Conservation (phyloP, 1,140 invertebrate species). For the Drosophila tristis region DNA sequence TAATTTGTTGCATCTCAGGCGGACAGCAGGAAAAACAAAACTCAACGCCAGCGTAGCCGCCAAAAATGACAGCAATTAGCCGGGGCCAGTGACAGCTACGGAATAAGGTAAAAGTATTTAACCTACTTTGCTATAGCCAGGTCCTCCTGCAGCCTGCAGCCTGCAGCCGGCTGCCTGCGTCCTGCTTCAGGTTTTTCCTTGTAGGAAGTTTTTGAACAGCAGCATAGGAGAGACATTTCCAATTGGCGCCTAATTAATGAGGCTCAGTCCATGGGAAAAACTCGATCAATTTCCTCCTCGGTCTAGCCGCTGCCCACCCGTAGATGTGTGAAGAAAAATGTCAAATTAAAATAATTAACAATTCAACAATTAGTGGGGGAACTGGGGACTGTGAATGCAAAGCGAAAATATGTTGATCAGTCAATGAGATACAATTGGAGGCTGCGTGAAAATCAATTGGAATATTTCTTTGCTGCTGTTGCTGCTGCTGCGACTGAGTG, state of each 20-base stretch:
- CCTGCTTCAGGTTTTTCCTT: constrained; percentile 50
- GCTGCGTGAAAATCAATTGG: constrained; percentile 39
- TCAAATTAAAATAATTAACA: constrained; percentile 70
- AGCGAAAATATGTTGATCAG: constrained; percentile 71
- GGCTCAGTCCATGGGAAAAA: constrained; percentile 35
- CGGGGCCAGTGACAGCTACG: constrained; percentile 13
- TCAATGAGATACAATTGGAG: constrained; percentile 56
- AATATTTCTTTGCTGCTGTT: constrained; percentile 8
- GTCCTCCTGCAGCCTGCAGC: not conserved
- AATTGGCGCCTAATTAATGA: constrained; percentile 73
- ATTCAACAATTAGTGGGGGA: constrained; percentile 39
- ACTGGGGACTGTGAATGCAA: constrained; percentile 19
- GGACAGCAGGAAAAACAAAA: constrained; percentile 46
- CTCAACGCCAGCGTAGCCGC: constrained; percentile 30
- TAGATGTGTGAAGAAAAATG: constrained; percentile 66
- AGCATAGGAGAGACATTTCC: constrained; percentile 28
- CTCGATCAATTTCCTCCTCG: constrained; percentile 30
- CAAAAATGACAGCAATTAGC: constrained; percentile 77
- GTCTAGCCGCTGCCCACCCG: not conserved
- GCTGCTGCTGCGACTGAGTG: not conserved
- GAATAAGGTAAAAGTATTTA: constrained; percentile 82
- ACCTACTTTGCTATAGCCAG: constrained; percentile 58
- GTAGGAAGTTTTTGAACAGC: constrained; percentile 55
- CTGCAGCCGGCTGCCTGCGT: not conserved
- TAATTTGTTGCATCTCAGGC: constrained; percentile 61